These are phyloP conservation scores for Callyntrura guangdongensis DNA, from an alignment of 2,888 invertebrate genomes.

Conservation along the genomic window DNA sequence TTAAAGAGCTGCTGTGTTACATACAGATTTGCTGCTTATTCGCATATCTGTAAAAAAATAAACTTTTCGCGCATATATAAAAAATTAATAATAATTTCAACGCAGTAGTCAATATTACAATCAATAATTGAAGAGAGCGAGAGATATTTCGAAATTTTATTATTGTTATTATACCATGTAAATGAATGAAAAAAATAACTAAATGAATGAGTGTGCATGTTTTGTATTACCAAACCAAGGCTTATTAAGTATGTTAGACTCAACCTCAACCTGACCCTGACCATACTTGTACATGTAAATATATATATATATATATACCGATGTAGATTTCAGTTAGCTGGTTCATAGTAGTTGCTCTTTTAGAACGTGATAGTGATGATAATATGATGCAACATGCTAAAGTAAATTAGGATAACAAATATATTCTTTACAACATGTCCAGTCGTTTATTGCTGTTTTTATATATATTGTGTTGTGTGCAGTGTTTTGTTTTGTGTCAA, in stretches of 20 bases:
- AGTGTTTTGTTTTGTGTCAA: slow-evolving; percentile 3
- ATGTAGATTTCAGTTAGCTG: too few relatives aligned
- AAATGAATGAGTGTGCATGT: not conserved
- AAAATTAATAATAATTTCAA: slow-evolving; percentile 45
- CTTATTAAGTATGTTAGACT: not conserved
- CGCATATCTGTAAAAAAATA: slow-evolving; percentile 23
- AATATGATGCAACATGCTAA: not conserved
- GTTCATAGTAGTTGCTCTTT: not conserved
- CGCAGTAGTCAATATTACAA: slow-evolving; percentile 62
- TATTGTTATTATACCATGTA: slow-evolving; percentile 5
- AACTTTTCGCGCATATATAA: slow-evolving; percentile 64
- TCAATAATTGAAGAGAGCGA: not conserved
- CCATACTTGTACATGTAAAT: not conserved
- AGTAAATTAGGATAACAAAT: too few relatives aligned
- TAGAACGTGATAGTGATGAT: not conserved
- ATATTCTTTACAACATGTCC: not conserved
- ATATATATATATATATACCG: not conserved
- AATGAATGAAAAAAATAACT: not conserved
- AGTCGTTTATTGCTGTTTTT: too few relatives aligned
- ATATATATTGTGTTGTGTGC: not conserved
- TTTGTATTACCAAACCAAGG: not conserved
- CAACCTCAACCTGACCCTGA: not conserved
- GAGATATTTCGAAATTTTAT: slow-evolving; percentile 60
- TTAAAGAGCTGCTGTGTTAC: slow-evolving; percentile 2
- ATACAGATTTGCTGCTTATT: slow-evolving; percentile 33